These are phyloP conservation scores for Philopotamus ludificatus DNA, from an alignment of 1,140 invertebrate genomes.

Conservation along the genomic window DNA sequence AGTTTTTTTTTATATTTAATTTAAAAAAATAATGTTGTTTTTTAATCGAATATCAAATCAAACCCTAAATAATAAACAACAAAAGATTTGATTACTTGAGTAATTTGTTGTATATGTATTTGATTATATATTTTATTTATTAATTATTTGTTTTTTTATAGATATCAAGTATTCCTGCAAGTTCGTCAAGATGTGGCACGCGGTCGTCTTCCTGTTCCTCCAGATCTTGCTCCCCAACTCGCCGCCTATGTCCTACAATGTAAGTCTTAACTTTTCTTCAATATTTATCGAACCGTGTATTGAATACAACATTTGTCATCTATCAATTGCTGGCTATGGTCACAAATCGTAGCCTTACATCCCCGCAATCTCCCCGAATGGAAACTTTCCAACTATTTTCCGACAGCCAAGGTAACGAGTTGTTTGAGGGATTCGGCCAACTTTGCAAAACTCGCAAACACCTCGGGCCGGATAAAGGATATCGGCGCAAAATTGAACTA, in stretches of 20 bases:
- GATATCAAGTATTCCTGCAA: constrained; percentile 95
- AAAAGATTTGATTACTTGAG: too few relatives aligned
- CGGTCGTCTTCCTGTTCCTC: constrained; percentile 82
- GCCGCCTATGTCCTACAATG: constrained; percentile 94
- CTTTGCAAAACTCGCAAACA: not conserved
- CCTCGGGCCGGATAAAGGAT: not conserved
- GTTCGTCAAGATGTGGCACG: constrained; percentile 93
- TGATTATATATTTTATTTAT: constrained; percentile 2
- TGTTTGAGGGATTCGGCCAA: not conserved
- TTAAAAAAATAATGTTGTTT: too few relatives aligned
- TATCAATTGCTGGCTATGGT: too few relatives aligned
- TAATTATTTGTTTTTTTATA: constrained; percentile 49
- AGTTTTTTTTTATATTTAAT: too few relatives aligned
- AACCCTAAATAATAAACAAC: too few relatives aligned
- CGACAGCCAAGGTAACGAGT: not conserved
- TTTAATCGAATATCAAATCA: too few relatives aligned
- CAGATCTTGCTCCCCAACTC: constrained; percentile 87
- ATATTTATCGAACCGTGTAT: not conserved
- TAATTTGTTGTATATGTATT: too few relatives aligned
- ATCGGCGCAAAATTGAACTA: too few relatives aligned
- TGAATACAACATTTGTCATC: too few relatives aligned
- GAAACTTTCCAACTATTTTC: too few relatives aligned
- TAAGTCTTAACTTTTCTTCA: constrained; percentile 64
- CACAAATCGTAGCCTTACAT: too few relatives aligned
- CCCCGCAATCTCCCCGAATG: not conserved